Conservation (phyloP, 2,888 invertebrate species). For the Athripsodes cinereus region DNA sequence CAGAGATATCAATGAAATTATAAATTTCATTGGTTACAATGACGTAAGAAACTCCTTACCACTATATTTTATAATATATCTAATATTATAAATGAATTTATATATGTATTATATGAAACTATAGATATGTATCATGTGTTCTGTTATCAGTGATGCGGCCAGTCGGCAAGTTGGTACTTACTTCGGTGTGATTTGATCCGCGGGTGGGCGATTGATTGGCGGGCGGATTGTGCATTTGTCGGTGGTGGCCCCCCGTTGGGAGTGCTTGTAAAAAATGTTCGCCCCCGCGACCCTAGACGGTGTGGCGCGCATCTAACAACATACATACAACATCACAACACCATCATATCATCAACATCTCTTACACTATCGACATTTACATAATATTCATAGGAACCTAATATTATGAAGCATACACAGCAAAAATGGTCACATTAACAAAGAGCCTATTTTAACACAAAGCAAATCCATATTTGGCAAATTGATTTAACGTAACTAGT, state of each 20-base stretch:
- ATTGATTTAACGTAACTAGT: no score
- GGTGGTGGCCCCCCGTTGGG: slow-evolving; percentile 23
- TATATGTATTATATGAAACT: background rate
- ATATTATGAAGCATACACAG: no score
- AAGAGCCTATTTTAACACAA: no score
- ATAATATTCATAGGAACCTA: no score
- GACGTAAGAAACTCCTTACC: no score
- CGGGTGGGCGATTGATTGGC: slow-evolving; percentile 26
- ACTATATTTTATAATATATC: no score
- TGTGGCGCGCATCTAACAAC: background rate
- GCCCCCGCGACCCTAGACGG: slow-evolving; percentile 6
- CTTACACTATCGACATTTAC: no score
- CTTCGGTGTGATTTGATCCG: slow-evolving; percentile 18
- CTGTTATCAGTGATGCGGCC: slow-evolving; percentile 3
- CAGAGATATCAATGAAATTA: background rate
- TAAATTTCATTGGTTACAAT: background rate
- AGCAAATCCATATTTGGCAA: no score
- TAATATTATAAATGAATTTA: no score
- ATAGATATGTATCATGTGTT: background rate
- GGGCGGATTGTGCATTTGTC: slow-evolving; percentile 25
- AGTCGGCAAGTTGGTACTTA: slow-evolving; percentile 13
- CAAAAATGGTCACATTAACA: no score
- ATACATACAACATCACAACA: no score
- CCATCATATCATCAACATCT: no score
- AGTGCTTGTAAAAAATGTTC: slow-evolving; percentile 8